A percentile compares a stretch with the other conserved stretches of the same genome.
Evolutionary conservation across 2,888 invertebrate genomes (phyloP).

Genomic region (Auanema freiburgensis): DNA sequence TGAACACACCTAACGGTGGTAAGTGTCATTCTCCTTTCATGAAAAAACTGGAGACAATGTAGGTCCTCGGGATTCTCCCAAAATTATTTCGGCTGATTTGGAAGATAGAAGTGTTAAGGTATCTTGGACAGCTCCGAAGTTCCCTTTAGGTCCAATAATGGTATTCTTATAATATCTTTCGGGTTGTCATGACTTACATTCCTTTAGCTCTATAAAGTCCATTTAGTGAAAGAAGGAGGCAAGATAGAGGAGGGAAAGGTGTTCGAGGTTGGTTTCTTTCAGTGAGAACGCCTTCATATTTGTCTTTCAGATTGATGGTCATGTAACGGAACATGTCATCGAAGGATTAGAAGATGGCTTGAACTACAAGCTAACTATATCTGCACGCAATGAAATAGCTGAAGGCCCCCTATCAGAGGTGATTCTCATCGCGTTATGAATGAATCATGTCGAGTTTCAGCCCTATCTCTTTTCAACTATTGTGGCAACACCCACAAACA

Average conservation of each 20-base stretch:
- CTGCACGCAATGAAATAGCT: slow-evolving; percentile 29
- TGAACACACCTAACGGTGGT: slow-evolving; percentile 39
- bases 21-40: not conserved
- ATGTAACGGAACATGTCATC: not conserved
- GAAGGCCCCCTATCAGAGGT: slow-evolving; percentile 24
- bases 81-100: not conserved
- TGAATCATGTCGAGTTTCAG: not conserved
- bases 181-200: too few relatives aligned
- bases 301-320: too few relatives aligned
- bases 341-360: slow-evolving; percentile 27
- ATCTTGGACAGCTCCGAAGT: slow-evolving; percentile 12
- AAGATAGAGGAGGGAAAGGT: too few relatives aligned
- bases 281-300: too few relatives aligned
- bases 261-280: too few relatives aligned
- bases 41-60: not conserved
- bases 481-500: slow-evolving; percentile 8
- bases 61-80: not conserved
- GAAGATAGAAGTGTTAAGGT: not conserved
- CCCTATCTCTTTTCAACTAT: slow-evolving; percentile 6
- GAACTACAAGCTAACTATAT: slow-evolving; percentile 30
- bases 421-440: not conserved
- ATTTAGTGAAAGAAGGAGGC: too few relatives aligned
- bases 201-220: too few relatives aligned
- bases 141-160: slow-evolving; percentile 10
- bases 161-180: not conserved